Evolutionary conservation across 2,888 invertebrate genomes (phyloP).

Genomic region (Mystacides longicornis): DNA sequence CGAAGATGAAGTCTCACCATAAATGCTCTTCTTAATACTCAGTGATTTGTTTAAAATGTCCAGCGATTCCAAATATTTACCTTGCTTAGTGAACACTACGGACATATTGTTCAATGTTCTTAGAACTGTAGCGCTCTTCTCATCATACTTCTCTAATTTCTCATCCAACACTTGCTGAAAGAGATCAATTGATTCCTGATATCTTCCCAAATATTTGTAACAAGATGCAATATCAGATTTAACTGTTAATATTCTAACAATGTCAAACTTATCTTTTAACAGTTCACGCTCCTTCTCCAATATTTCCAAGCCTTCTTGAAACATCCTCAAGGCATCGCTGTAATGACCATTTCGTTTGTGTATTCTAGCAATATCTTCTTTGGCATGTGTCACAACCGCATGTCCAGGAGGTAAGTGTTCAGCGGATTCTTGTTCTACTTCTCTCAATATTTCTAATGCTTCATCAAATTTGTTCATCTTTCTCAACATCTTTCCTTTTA

Average conservation of each 20-base stretch:
- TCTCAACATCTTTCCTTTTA: not conserved
- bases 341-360: not conserved
- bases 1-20: not conserved
- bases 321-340: not conserved
- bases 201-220: not conserved
- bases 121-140: not conserved
- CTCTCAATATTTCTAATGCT: not conserved
- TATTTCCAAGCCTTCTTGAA: not conserved
- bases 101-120: not conserved
- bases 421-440: not conserved
- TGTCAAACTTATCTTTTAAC: not conserved
- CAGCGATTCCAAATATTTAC: not conserved
- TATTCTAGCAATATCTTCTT: not conserved
- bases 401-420: not conserved
- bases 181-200: not conserved
- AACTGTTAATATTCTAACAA: not conserved
- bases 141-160: not conserved
- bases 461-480: not conserved
- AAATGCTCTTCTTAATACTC: not conserved
- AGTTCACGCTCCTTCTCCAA: not conserved
- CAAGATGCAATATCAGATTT: not conserved
- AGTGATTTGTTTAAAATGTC: not conserved
- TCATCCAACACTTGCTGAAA: not conserved
- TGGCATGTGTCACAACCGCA: not conserved
- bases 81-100: not conserved